Conservation (phyloP, 2,888 invertebrate genomes). For the Cheilosia scutellata region DNA sequence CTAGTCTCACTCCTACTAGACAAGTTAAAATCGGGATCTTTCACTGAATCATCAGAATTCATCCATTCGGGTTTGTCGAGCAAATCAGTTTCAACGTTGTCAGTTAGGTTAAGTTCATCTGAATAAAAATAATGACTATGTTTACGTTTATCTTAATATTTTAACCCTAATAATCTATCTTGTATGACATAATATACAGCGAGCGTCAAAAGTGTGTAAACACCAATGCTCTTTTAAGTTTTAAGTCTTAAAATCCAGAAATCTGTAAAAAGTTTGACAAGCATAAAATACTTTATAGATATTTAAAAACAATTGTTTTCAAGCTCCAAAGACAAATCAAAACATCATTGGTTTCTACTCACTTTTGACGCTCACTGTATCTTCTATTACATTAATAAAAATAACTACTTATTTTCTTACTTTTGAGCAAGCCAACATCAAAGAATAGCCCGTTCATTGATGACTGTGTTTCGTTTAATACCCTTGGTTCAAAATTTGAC, state of each 20-base stretch:
- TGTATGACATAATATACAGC: background rate
- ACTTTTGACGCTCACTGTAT: too few species aligned
- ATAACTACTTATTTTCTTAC: constrained; percentile 1
- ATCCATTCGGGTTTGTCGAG: constrained; percentile 20
- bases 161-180: background rate
- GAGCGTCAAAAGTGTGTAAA: too few species aligned
- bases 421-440: constrained; percentile 11
- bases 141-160: constrained; percentile 3
- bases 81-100: too few species aligned
- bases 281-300: too few species aligned
- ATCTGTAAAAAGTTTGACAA: too few species aligned
- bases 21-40: constrained; percentile 26
- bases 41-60: too few species aligned
- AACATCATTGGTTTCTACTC: too few species aligned
- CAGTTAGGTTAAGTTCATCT: background rate
- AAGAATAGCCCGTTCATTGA: background rate
- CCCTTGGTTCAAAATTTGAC: constrained; percentile 5
- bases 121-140: constrained; percentile 10
- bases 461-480: constrained; percentile 19
- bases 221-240: too few species aligned
- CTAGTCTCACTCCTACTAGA: too few species aligned
- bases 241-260: too few species aligned
- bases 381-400: background rate
- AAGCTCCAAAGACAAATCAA: too few species aligned
- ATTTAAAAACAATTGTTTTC: too few species aligned